Base-by-base conservation (phyloP, 2,797 vertebrate genomes). In the Crocidura indochinensis region DNA sequence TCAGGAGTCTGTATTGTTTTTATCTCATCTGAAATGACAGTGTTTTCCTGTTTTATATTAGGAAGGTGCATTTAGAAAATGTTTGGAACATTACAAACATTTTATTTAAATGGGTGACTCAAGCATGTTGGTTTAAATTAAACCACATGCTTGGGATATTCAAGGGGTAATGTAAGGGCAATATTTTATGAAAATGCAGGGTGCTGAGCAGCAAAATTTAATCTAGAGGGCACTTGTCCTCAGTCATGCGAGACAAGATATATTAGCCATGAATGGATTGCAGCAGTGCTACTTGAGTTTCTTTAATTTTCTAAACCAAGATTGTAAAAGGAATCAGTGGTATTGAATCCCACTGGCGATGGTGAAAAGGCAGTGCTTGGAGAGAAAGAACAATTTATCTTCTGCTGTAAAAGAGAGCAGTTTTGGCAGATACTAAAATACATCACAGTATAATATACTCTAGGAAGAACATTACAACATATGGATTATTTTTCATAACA, bases 231-330 rank as follows among this genome's bases (percentile, higher is more conserved):
- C 94, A 91, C 94, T 95, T 94, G 95, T 96, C 84, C 86, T 94
- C 95, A 95, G 94, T 77, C 96, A 95, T 84, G 90, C 87, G 62
- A 27, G 87, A 94, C 95, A 96, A 94, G 96, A 96, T 92, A 78
- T 91, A 96, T 96, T 96, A 95, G 94, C 93, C 46, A 38, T 67
- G 87, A 94, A 93, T 29, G 74, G 88, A 91, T 87, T 84, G 87
- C 91, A 77, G 90, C 78, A 83, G 84, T 51, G 76, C 91, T 78
- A 83, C 84, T 94, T 80, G 80, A 84, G 93, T 93, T 94, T 95
- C 93, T 95, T 94, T 96, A 96, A 95, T 96, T 96, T 96, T 95
- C 94, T 94, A 94, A 94, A 95, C 91, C 87, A 91, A 96, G 92
- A 95, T 84, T 94, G 95, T 95, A 94, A 94, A 96, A 96, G 75